phyloP scores from a whole-genome alignment of 2,888 invertebrate species.

The Cheilosia vulpina region DNA sequence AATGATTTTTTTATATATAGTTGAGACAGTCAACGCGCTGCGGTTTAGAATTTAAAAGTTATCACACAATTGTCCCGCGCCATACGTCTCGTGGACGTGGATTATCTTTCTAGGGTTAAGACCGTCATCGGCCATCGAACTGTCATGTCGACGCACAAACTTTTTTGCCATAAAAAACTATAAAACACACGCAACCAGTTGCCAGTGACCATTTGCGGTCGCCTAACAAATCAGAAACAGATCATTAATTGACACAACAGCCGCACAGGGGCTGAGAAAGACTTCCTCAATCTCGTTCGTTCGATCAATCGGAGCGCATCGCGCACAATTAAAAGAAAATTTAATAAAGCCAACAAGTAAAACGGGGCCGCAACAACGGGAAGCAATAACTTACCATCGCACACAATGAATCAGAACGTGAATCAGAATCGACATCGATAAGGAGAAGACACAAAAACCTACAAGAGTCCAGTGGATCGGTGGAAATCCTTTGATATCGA shows the following conservation, averaged over 20 bases:
- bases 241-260: slow-evolving; percentile 70
- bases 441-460: slow-evolving; percentile 7
- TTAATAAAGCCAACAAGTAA: slow-evolving; percentile 30
- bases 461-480: slow-evolving; percentile 45
- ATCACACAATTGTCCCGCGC: too few species aligned
- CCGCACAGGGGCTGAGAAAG: slow-evolving; percentile 25
- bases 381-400: slow-evolving; percentile 62
- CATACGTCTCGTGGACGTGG: too few species aligned
- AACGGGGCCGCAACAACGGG: slow-evolving; percentile 28
- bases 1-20: too few species aligned
- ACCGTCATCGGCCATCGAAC: slow-evolving; percentile 4
- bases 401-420: slow-evolving; percentile 50
- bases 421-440: slow-evolving; percentile 10
- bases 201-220: slow-evolving; percentile 52
- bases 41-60: too few species aligned
- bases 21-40: too few species aligned
- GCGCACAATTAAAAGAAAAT: slow-evolving; percentile 69
- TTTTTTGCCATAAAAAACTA: neutral
- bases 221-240: slow-evolving; percentile 51
- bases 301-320: slow-evolving; percentile 54
- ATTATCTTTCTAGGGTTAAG: too few species aligned
- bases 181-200: slow-evolving; percentile 53
- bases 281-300: slow-evolving; percentile 64
- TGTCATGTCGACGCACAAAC: neutral
- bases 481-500: slow-evolving; percentile 58